phyloP scores from a whole-genome alignment of 92 coral and sea anemone species.

The Umimayanthus chanpuru region DNA sequence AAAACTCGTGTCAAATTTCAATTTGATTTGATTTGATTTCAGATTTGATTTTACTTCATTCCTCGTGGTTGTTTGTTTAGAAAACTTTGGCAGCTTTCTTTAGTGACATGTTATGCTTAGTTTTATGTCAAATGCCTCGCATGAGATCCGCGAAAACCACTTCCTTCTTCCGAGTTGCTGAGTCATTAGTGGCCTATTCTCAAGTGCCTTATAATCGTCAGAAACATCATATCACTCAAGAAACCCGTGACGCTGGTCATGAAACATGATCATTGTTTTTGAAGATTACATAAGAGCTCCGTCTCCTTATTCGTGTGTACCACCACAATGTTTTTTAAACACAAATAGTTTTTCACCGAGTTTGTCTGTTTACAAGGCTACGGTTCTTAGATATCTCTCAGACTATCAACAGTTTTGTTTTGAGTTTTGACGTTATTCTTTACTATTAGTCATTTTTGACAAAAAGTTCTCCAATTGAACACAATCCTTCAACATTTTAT shows the following conservation, averaged over 20 bases:
- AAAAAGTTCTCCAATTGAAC: neutral
- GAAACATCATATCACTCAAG: neutral
- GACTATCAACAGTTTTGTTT: neutral
- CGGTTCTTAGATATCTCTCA: neutral
- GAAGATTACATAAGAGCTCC: neutral
- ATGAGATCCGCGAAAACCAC: neutral
- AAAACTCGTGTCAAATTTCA: neutral
- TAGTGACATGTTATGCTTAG: neutral
- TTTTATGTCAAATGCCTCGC: no score
- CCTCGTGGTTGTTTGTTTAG: neutral
- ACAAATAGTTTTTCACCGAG: neutral
- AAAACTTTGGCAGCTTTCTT: neutral
- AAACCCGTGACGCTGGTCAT: neutral
- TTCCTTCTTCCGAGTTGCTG: neutral
- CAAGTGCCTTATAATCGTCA: neutral
- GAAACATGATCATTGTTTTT: neutral
- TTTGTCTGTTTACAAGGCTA: neutral
- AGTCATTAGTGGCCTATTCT: neutral
- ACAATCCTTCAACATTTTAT: no score
- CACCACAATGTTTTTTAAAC: no score
- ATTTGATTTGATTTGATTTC: no score
- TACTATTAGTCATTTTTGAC: neutral
- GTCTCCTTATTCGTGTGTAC: neutral
- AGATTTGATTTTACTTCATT: no score
- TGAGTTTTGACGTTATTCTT: neutral